Evolutionary conservation across 1,140 invertebrate genomes (phyloP).

Genomic region (Oryzaephilus surinamensis): DNA sequence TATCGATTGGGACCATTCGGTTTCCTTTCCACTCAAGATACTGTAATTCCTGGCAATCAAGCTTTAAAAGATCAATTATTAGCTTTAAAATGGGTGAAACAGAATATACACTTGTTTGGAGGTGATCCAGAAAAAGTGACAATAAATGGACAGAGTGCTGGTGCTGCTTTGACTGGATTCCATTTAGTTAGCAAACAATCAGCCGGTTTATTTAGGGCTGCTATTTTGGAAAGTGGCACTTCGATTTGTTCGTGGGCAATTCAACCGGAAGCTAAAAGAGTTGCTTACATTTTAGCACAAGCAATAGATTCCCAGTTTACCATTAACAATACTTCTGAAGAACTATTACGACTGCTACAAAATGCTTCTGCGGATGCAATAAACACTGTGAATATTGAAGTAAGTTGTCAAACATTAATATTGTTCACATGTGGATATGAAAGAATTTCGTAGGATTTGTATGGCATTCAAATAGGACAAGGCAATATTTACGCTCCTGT

Average conservation of each 20-base stretch:
- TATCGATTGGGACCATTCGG: slow-evolving; percentile 37
- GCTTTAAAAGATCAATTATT: slow-evolving; percentile 14
- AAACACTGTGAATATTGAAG: no score
- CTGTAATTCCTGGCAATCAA: slow-evolving; percentile 8
- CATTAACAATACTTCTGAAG: slow-evolving; percentile 4
- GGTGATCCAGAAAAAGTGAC: slow-evolving; percentile 41
- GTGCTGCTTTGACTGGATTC: slow-evolving; percentile 36
- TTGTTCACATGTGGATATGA: no score
- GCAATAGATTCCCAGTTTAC: slow-evolving; percentile 5
- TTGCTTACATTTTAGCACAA: slow-evolving; percentile 5
- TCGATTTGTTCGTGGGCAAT: slow-evolving; percentile 8
- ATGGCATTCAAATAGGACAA: neutral
- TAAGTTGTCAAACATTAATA: no score
- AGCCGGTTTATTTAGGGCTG: slow-evolving; percentile 11
- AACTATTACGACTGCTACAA: slow-evolving; percentile 4
- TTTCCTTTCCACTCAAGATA: slow-evolving; percentile 8
- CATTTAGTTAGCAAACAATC: slow-evolving; percentile 17
- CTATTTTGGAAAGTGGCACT: slow-evolving; percentile 11
- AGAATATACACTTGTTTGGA: slow-evolving; percentile 38
- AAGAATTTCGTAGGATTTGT: no score
- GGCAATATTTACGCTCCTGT: slow-evolving; percentile 5
- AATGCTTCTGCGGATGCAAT: slow-evolving; percentile 7
- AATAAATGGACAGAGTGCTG: slow-evolving; percentile 39
- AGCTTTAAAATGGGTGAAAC: slow-evolving; percentile 39
- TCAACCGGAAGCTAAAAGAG: slow-evolving; percentile 3